These are phyloP conservation scores for Amphilophus citrinellus DNA, from an alignment of 2,113 vertebrate species.

Conservation along the genomic window DNA sequence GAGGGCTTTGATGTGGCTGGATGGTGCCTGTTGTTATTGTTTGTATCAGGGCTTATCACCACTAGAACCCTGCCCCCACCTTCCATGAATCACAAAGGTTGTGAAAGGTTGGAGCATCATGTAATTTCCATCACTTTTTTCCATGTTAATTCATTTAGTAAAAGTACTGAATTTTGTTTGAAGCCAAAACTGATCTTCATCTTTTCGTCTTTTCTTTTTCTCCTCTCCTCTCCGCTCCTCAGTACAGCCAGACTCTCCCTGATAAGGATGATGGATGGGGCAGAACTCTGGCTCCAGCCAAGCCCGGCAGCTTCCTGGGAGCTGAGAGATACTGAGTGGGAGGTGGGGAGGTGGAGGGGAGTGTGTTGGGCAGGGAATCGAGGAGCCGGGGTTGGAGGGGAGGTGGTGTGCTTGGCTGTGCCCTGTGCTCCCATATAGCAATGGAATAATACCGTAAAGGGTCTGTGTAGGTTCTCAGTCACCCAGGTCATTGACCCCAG, in stretches of 20 bases:
- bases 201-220: not conserved
- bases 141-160: not conserved
- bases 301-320: conserved; percentile 86
- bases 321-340: conserved; percentile 75
- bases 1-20: conserved; percentile 87
- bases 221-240: conserved; percentile 25
- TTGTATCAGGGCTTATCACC: conserved; percentile 82
- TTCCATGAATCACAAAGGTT: not conserved
- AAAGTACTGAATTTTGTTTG: not conserved
- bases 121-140: not conserved
- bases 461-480: not conserved
- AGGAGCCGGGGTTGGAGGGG: not conserved
- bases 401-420: not conserved
- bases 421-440: not conserved
- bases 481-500: too few relatives aligned
- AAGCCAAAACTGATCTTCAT: not conserved
- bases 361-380: not conserved
- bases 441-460: conserved; percentile 4
- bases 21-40: conserved; percentile 85
- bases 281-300: conserved; percentile 89
- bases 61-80: not conserved
- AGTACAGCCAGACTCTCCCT: conserved; percentile 81
- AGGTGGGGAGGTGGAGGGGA: not conserved
- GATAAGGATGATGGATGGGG: conserved; percentile 96
- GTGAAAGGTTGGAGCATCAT: not conserved